Evolutionary conservation across 2,797 vertebrate genomes (phyloP).

Genomic region (Clarias fuscus): DNA sequence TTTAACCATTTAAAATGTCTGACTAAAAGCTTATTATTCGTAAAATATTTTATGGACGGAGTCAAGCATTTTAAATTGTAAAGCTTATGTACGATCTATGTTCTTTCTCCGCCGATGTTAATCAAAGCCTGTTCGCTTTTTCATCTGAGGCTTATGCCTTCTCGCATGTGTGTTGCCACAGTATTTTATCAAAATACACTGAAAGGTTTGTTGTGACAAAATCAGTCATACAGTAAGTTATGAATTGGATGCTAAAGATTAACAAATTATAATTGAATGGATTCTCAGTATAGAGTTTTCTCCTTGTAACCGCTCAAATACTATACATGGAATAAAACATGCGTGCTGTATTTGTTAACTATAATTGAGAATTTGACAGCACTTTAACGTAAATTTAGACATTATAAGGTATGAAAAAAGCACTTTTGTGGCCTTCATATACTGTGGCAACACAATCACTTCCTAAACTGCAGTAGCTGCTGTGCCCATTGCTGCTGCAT

Average conservation of each 20-base stretch:
- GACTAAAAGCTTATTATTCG: neutral
- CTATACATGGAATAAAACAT: neutral
- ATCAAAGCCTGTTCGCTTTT: slow-evolving; percentile 4
- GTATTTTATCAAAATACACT: neutral
- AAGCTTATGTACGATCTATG: neutral
- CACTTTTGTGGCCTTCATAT: slow-evolving; percentile 13
- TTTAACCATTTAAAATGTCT: slow-evolving; percentile 8
- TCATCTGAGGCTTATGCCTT: neutral
- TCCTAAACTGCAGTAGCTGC: slow-evolving; percentile 20
- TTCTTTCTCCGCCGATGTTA: slow-evolving; percentile 1
- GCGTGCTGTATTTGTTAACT: neutral
- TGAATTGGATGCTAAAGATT: neutral
- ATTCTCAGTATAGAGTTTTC: neutral
- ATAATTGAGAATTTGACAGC: neutral
- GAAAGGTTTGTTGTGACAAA: neutral
- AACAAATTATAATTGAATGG: neutral
- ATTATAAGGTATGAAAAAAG: neutral
- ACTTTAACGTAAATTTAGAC: too few species aligned
- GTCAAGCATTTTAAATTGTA: neutral
- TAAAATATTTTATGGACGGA: neutral
- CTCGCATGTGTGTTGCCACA: slow-evolving; percentile 22
- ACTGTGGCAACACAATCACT: neutral
- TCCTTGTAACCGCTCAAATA: neutral
- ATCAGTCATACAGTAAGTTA: neutral
- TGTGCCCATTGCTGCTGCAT: slow-evolving; percentile 57